phyloP scores from a whole-genome alignment of 2,113 vertebrate genomes.

The Serinus canaria region DNA sequence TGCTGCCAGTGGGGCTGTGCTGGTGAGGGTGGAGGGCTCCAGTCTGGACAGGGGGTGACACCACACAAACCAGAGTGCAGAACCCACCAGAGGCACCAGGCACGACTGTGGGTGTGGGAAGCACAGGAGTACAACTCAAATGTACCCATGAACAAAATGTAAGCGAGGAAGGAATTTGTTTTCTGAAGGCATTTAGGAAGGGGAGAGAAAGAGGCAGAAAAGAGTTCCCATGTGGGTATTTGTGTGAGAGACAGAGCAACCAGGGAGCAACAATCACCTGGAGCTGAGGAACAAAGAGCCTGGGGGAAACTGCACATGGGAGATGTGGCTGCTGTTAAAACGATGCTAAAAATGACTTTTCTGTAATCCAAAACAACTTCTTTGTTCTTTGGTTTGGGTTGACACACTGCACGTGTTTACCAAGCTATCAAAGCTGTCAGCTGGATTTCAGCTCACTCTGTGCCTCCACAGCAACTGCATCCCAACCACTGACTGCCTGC shows the following conservation, averaged over 20 bases:
- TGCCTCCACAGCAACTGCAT: not conserved
- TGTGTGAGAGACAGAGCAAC: not conserved
- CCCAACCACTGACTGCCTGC: not conserved
- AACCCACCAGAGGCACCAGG: not conserved
- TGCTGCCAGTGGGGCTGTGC: not conserved
- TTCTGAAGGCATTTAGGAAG: not conserved
- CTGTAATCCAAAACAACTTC: not conserved
- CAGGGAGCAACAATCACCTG: not conserved
- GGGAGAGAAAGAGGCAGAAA: not conserved
- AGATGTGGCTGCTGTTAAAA: not conserved
- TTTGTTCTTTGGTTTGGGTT: not conserved
- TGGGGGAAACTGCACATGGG: not conserved
- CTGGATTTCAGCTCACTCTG: not conserved
- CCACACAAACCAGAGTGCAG: not conserved
- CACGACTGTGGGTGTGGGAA: not conserved
- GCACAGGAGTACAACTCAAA: not conserved
- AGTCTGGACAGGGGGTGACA: rapidly evolving
- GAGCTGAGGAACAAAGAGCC: not conserved
- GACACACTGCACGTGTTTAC: not conserved
- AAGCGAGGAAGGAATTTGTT: not conserved
- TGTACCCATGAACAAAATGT: not conserved
- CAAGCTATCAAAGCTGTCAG: not conserved
- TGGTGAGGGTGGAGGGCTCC: not conserved
- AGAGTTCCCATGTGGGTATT: not conserved
- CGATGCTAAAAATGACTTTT: not conserved